phyloP scores from a whole-genome alignment of 37 sponge, comb jelly and placozoan species.

The Axinella damicornis region DNA sequence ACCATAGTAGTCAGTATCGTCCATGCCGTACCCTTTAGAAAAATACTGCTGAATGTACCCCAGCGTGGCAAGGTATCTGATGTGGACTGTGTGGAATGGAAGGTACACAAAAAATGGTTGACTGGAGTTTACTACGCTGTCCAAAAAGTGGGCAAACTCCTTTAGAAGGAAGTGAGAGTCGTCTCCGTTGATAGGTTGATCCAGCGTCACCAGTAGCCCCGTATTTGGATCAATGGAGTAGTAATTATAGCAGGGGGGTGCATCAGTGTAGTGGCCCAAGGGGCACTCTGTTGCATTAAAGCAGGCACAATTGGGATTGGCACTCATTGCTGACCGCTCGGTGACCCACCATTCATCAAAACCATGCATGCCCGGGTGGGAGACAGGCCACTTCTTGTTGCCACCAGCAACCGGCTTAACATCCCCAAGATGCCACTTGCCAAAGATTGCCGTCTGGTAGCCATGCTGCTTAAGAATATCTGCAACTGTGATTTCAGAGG shows the following conservation, averaged over 20 bases:
- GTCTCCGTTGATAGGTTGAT: slow-evolving; percentile 49
- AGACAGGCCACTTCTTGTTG: slow-evolving; percentile 75
- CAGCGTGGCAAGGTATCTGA: slow-evolving; percentile 53
- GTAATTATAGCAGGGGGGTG: slow-evolving; percentile 64
- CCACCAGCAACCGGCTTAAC: too few relatives aligned
- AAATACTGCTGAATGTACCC: slow-evolving; percentile 41
- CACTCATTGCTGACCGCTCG: slow-evolving; percentile 58
- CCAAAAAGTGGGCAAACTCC: slow-evolving; percentile 29
- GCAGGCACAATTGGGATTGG: slow-evolving; percentile 71
- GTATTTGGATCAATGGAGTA: slow-evolving; percentile 21
- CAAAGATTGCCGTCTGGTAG: slow-evolving; percentile 63
- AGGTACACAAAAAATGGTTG: slow-evolving; percentile 76
- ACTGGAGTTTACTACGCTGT: background rate
- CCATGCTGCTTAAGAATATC: slow-evolving; percentile 55
- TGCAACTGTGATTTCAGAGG: slow-evolving; percentile 62
- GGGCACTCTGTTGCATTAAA: slow-evolving; percentile 37
- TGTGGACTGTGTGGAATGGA: slow-evolving; percentile 72
- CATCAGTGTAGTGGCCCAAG: slow-evolving; percentile 52
- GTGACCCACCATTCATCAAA: slow-evolving; percentile 71
- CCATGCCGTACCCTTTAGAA: slow-evolving; percentile 11
- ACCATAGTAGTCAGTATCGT: slow-evolving; percentile 76
- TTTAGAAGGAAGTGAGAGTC: slow-evolving; percentile 66
- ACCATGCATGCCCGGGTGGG: slow-evolving; percentile 74
- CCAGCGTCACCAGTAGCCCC: background rate
- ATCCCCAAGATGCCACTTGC: slow-evolving; percentile 53